Evolutionary conservation across 2,113 vertebrate genomes (phyloP).

Genomic region (Gallinago media): DNA sequence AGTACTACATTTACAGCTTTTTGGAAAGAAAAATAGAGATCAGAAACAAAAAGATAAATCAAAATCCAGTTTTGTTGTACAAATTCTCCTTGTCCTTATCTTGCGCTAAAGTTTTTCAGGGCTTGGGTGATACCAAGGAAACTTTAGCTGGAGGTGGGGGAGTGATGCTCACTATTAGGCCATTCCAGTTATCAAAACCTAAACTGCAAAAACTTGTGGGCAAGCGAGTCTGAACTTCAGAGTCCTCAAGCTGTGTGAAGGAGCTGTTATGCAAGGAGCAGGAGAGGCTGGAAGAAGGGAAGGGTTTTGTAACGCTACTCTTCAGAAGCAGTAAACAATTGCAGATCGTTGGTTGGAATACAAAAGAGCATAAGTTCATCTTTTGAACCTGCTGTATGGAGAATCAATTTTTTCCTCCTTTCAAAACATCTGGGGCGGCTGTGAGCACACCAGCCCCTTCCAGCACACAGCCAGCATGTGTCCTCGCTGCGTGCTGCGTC

Average conservation of each 20-base stretch:
- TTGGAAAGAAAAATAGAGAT: background rate
- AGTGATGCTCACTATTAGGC: background rate
- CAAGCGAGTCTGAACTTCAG: fast-evolving
- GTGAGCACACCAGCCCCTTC: background rate
- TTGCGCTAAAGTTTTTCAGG: background rate
- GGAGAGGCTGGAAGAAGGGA: background rate
- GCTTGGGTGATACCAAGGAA: background rate
- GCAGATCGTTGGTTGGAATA: background rate
- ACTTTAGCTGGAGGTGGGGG: background rate
- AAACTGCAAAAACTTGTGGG: background rate
- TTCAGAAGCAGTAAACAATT: background rate
- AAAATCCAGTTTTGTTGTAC: background rate
- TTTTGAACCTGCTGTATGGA: conserved; percentile 2
- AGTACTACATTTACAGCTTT: background rate
- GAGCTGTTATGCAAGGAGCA: background rate
- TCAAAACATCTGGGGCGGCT: background rate
- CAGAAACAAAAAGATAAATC: background rate
- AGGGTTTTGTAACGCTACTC: background rate
- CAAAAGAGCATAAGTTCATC: background rate
- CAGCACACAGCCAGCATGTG: fast-evolving
- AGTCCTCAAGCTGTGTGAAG: fast-evolving
- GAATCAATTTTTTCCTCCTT: background rate
- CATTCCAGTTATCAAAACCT: fast-evolving
- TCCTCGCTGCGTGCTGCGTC: fast-evolving
- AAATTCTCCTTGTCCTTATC: background rate